Evolutionary conservation across 2,888 invertebrate genomes (phyloP).

Genomic region (Xylota sylvarum): DNA sequence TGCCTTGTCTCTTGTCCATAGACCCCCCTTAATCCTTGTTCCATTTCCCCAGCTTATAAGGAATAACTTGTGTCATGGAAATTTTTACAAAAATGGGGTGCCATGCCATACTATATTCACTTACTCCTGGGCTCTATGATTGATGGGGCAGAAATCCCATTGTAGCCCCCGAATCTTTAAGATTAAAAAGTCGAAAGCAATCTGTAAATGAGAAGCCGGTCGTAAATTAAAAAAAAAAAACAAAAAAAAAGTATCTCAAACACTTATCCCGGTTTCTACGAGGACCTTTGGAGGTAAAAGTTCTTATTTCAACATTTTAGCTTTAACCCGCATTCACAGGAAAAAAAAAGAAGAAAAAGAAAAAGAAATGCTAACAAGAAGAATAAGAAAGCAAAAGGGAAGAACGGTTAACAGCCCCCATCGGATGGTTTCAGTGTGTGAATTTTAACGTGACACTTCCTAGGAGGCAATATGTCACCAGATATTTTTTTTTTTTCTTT

Average conservation of each 20-base stretch:
- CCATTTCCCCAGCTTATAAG: neutral
- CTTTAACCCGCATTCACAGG: neutral
- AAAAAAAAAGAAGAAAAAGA: neutral
- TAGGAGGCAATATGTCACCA: conserved; percentile 73
- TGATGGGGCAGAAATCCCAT: conserved; percentile 30
- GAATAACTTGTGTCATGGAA: neutral
- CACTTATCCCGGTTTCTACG: conserved; percentile 6
- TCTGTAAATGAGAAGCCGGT: neutral
- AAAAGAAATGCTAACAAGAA: neutral
- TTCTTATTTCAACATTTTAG: neutral
- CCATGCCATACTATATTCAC: neutral
- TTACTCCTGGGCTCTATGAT: conserved; percentile 17
- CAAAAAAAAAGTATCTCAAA: conserved; percentile 3
- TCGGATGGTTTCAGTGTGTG: conserved; percentile 61
- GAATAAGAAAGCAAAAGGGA: neutral
- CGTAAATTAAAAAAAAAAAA: conserved; percentile 64
- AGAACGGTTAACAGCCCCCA: conserved; percentile 67
- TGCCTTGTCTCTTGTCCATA: neutral
- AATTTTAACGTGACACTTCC: conserved; percentile 72
- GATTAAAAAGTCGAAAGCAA: conserved; percentile 34
- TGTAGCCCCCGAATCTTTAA: conserved; percentile 20
- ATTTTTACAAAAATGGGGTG: neutral
- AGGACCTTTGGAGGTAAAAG: conserved; percentile 25
- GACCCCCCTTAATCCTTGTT: neutral
- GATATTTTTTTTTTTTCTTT: conserved; percentile 40